Evolutionary conservation across 2,888 invertebrate species (phyloP).

Genomic region (Andrena haemorrhoa): DNA sequence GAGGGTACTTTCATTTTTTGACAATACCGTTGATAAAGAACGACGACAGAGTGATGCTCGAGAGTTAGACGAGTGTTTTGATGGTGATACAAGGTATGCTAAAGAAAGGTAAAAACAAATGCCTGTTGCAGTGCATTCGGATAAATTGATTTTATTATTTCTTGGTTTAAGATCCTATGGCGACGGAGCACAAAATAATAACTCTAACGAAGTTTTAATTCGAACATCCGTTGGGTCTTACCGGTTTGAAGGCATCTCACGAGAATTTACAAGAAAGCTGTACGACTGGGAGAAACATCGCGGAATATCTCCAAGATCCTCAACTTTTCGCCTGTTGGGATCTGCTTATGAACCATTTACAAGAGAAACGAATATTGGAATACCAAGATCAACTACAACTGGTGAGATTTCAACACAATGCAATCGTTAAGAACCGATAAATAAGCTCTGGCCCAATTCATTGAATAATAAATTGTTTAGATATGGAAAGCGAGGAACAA

Average conservation of each 20-base stretch:
- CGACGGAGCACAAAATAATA: slow-evolving; percentile 37
- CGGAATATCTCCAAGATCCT: slow-evolving; percentile 94
- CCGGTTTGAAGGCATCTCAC: slow-evolving; percentile 94
- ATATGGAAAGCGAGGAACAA: slow-evolving; percentile 55
- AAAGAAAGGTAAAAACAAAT: neutral
- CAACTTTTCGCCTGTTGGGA: slow-evolving; percentile 92
- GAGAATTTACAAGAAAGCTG: slow-evolving; percentile 94
- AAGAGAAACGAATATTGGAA: slow-evolving; percentile 31
- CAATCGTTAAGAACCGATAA: neutral
- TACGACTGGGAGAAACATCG: slow-evolving; percentile 97
- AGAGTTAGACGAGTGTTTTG: slow-evolving; percentile 88
- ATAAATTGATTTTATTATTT: neutral
- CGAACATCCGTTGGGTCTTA: slow-evolving; percentile 94
- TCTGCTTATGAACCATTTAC: slow-evolving; percentile 79
- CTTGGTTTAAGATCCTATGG: slow-evolving; percentile 37
- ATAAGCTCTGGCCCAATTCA: neutral
- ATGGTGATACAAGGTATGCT: slow-evolving; percentile 87
- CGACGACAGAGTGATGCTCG: slow-evolving; percentile 87
- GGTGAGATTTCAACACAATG: slow-evolving; percentile 28
- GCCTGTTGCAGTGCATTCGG: neutral
- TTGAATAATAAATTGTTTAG: slow-evolving; percentile 14
- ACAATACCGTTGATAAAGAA: slow-evolving; percentile 87
- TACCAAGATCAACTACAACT: slow-evolving; percentile 21
- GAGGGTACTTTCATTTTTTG: slow-evolving; percentile 85
- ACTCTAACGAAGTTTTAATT: slow-evolving; percentile 89